Percentiles rank a stretch among this genome's conserved stretches.
phyloP scores from a whole-genome alignment of 2,797 vertebrate genomes.

The Lateolabrax maculatus region DNA sequence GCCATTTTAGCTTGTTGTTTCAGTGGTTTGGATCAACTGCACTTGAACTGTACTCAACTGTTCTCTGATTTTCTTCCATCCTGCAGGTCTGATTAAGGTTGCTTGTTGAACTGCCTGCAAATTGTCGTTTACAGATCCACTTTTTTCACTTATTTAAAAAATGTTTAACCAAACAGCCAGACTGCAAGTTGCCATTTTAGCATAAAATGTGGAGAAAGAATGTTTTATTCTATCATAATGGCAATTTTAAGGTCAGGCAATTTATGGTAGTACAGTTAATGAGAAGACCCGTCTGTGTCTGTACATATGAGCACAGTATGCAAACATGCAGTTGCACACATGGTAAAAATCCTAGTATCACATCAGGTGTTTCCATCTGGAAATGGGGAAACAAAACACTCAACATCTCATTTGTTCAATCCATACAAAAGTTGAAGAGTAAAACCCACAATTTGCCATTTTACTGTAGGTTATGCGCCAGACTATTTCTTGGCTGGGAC shows the following conservation, averaged over 20 bases:
- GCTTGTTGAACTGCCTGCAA: not conserved
- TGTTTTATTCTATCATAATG: not conserved
- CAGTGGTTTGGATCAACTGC: slow-evolving; percentile 2
- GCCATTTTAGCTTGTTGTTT: not conserved
- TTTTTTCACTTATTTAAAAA: not conserved
- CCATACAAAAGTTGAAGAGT: not conserved
- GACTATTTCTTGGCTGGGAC: not conserved
- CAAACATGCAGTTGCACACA: not conserved
- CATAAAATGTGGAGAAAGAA: not conserved
- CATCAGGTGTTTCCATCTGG: not conserved
- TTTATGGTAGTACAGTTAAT: not conserved
- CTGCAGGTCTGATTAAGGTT: not conserved
- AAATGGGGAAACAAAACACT: not conserved
- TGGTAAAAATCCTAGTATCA: not conserved
- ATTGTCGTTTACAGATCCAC: not conserved
- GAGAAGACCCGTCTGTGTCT: not conserved
- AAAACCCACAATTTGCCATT: not conserved
- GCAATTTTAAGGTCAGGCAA: not conserved
- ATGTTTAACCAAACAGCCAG: not conserved
- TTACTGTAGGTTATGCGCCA: too few species aligned
- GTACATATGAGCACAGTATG: not conserved
- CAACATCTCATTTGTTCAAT: not conserved
- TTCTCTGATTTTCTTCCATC: too few species aligned
- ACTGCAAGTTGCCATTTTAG: not conserved
- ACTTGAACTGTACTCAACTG: too few species aligned